These are phyloP conservation scores for Macrostomum lignano DNA, from an alignment of 1,140 invertebrate genomes.

Conservation along the genomic window DNA sequence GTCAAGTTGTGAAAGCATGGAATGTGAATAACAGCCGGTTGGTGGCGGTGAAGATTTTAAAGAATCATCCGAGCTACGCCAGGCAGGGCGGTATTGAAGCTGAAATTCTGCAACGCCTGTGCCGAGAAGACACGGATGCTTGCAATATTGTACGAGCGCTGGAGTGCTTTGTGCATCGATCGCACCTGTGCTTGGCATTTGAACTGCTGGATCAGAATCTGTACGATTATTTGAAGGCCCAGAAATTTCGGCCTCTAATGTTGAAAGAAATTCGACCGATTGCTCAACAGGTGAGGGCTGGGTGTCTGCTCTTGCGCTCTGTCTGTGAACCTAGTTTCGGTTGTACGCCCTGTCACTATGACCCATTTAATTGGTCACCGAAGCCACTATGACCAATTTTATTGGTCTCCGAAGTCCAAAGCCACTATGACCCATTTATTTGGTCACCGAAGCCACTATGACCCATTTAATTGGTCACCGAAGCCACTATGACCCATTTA, in stretches of 20 bases:
- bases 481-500: no score
- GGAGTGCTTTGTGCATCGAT: constrained; percentile 6
- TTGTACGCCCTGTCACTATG: no score
- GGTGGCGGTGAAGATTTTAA: constrained; percentile 7
- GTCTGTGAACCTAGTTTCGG: no score
- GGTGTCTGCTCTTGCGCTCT: no score
- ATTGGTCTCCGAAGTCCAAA: no score
- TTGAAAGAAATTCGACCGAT: constrained; percentile 5
- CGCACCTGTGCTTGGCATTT: constrained; percentile 6
- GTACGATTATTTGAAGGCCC: constrained; percentile 6
- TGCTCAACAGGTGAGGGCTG: constrained; percentile 6
- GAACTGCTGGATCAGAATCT: constrained; percentile 7
- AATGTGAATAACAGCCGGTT: not conserved
- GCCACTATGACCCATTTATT: no score
- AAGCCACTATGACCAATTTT: no score
- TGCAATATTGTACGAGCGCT: constrained; percentile 4
- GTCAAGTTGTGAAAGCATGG: constrained; percentile 5
- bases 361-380: no score
- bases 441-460: no score
- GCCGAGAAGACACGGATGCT: constrained; percentile 5
- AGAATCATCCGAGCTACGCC: constrained; percentile 6
- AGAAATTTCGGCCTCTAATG: constrained; percentile 4
- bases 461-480: no score
- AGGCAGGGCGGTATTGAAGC: constrained; percentile 7
- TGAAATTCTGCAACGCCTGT: constrained; percentile 2